These are phyloP conservation scores for Limanda limanda DNA, from an alignment of 2,113 vertebrate species.

Conservation along the genomic window DNA sequence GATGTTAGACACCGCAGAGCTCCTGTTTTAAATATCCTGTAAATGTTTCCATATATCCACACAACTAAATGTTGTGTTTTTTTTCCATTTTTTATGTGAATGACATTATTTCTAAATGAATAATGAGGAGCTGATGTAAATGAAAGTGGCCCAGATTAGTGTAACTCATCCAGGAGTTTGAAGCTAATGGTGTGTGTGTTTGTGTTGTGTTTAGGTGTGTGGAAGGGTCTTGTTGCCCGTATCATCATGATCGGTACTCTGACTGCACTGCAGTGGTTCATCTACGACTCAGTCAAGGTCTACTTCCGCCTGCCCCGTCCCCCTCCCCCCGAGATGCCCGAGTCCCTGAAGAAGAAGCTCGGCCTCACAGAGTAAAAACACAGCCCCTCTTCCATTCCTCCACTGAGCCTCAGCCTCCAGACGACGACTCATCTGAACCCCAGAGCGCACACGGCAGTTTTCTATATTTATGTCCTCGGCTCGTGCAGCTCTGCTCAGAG, in stretches of 20 bases:
- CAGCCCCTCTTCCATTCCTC: neutral
- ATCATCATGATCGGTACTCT: conserved; percentile 99
- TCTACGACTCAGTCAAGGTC: conserved; percentile 99
- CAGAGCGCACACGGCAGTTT: conserved; percentile 54
- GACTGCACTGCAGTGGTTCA: conserved; percentile 99
- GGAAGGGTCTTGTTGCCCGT: conserved; percentile 97
- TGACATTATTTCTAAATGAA: too few species aligned
- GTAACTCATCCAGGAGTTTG: neutral
- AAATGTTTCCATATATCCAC: too few species aligned
- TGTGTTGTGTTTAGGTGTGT: conserved; percentile 86
- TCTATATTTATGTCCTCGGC: conserved; percentile 76
- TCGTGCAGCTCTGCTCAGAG: conserved; percentile 22
- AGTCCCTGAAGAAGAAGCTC: conserved; percentile 98
- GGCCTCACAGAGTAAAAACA: conserved; percentile 88
- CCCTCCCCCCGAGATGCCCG: conserved; percentile 98
- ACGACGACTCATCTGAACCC: conserved; percentile 8
- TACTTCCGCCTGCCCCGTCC: conserved; percentile 98
- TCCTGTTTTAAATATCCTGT: too few species aligned
- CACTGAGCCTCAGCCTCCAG: conserved; percentile 17
- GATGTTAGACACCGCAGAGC: too few species aligned
- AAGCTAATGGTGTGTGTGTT: neutral
- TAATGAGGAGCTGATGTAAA: too few species aligned
- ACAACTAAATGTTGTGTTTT: too few species aligned
- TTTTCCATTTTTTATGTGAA: too few species aligned
- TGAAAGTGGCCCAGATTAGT: too few species aligned